Percentiles rank a stretch among this genome's conserved stretches.
These are phyloP conservation scores for Bolborhynchus lineola DNA, from an alignment of 2,113 vertebrate species.

Conservation along the genomic window DNA sequence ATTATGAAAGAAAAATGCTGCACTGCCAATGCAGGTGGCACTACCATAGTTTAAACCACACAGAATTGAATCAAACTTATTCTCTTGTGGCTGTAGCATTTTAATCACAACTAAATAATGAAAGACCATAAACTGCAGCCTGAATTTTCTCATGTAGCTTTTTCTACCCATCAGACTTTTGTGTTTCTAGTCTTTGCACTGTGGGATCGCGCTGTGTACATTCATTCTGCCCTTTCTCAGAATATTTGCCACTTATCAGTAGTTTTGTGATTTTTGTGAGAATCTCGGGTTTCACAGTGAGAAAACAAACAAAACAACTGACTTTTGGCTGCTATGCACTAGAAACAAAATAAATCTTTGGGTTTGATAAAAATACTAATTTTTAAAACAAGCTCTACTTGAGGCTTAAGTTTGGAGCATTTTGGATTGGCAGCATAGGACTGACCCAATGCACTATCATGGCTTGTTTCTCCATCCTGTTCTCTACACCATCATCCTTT, in stretches of 20 bases:
- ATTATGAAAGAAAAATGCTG: background rate
- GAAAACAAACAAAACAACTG: background rate
- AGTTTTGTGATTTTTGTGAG: background rate
- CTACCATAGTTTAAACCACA: background rate
- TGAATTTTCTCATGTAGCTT: background rate
- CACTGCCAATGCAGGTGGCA: background rate
- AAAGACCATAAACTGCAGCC: background rate
- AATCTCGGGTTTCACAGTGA: background rate
- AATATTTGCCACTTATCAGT: background rate
- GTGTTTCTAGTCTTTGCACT: background rate
- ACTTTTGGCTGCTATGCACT: background rate
- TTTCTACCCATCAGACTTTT: background rate
- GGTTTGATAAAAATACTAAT: background rate
- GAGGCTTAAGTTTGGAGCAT: background rate
- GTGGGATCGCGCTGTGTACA: background rate
- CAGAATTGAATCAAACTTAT: background rate
- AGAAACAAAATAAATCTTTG: background rate
- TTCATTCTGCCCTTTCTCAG: background rate
- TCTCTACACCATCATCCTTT: background rate
- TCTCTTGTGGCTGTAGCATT: background rate
- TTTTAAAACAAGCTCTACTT: background rate
- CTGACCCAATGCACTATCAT: background rate
- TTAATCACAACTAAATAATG: constrained; percentile 26
- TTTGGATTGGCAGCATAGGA: background rate
- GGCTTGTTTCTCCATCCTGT: background rate